These are phyloP conservation scores for Pseudorasbora parva DNA, from an alignment of 2,113 vertebrate species.

Conservation along the genomic window DNA sequence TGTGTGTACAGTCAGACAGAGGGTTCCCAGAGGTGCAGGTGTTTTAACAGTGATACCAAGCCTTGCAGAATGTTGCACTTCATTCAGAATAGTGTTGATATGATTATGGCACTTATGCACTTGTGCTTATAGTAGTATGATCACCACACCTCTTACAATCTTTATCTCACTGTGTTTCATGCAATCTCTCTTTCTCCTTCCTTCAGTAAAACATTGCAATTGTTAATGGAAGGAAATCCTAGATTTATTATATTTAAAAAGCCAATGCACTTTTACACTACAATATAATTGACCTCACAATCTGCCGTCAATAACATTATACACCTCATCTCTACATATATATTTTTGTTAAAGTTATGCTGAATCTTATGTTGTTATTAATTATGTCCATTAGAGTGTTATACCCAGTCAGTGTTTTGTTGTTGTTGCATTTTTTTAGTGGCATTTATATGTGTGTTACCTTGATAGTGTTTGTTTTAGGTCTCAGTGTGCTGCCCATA, in stretches of 20 bases:
- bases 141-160: background rate
- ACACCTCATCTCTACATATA: background rate
- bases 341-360: background rate
- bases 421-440: background rate
- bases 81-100: conserved; percentile 18
- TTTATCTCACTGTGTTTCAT: background rate
- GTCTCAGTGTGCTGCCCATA: background rate
- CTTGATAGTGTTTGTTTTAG: background rate
- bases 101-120: background rate
- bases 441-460: conserved; percentile 1
- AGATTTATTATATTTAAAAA: background rate
- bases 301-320: background rate
- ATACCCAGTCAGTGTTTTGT: background rate
- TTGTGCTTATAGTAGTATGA: conserved; percentile 6
- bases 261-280: background rate
- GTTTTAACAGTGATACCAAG: too few species aligned
- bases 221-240: background rate
- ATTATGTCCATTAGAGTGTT: background rate
- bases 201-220: background rate
- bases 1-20: conserved; percentile 6
- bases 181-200: background rate
- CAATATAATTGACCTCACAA: background rate
- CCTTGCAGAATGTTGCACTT: background rate
- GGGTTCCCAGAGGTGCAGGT: background rate
- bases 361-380: background rate